These are phyloP conservation scores for Ophiodon elongatus DNA, from an alignment of 2,113 vertebrate genomes.

Conservation along the genomic window DNA sequence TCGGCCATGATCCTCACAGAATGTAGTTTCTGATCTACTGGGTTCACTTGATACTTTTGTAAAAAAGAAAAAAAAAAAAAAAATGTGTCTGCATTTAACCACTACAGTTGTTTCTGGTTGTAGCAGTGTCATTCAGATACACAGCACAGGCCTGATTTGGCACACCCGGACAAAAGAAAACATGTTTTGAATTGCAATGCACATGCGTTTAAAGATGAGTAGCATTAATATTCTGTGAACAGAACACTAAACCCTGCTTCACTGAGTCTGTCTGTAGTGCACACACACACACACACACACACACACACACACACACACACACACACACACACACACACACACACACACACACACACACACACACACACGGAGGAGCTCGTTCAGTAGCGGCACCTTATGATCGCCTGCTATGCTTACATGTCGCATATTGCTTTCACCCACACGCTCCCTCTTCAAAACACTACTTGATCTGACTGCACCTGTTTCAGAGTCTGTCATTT, in stretches of 20 bases:
- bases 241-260: slow-evolving; percentile 31
- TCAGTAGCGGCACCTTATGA: slow-evolving; percentile 35
- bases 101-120: slow-evolving; percentile 13
- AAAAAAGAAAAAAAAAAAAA: no score
- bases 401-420: slow-evolving; percentile 35
- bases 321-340: slow-evolving; percentile 1
- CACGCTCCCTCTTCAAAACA: slow-evolving; percentile 34
- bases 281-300: background rate
- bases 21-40: slow-evolving; percentile 24
- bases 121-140: slow-evolving; percentile 10
- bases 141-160: slow-evolving; percentile 15
- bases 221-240: slow-evolving; percentile 55
- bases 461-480: slow-evolving; percentile 48
- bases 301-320: slow-evolving; percentile 7
- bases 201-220: slow-evolving; percentile 41
- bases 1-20: slow-evolving; percentile 10
- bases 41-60: slow-evolving; percentile 23
- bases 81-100: slow-evolving; percentile 30
- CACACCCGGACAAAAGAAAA: slow-evolving; percentile 2
- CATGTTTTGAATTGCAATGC: slow-evolving; percentile 41
- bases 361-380: background rate
- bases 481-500: slow-evolving; percentile 45
- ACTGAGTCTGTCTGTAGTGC: slow-evolving; percentile 21
- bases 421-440: slow-evolving; percentile 54
- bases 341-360: slow-evolving; percentile 1